Base-by-base conservation (phyloP, 2,888 invertebrate genomes). In the Drosophila recens region DNA sequence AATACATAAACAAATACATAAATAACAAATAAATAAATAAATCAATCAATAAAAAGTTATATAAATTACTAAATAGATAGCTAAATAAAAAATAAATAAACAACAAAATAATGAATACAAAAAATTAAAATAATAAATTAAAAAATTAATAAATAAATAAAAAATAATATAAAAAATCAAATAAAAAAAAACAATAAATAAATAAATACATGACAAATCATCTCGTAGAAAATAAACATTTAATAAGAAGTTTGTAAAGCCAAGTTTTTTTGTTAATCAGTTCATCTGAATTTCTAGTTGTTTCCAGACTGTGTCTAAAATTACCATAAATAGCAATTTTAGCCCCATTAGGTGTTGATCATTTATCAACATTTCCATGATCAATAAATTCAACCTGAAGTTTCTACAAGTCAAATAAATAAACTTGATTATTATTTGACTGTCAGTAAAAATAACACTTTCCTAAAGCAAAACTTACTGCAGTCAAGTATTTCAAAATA, bases 321-420 rank as follows among this genome's bases (percentile, higher is more conserved):
- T 6, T 5, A 27, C 5, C 27, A 27, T 27, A 27, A 27, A 27
- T 38, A 38, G 52, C 2, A 38, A 38, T 23, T 23, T 36, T 38
- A 27, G 38, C 36, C 36, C 38, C 38, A 52, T 38, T 38, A 15
- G 20, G 9, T n/a, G 5, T n/a, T 38, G 1, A 38, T 52, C 36
- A 52, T 38, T 52, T 38, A 38, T 38, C n/a, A 38, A 23, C 23
- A n/a, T 52, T 38, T n/a, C 23, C 15, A 23, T 36, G 30, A 34
- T 51, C 27, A 3, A 20, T 8, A 34, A 34, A 36, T 20, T 13
- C 13, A 1, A 51, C 13, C 17, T 48, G 10, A 20, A 36, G 36
- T 36, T 36, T 36, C 36, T 36, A 10, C 42, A 3, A 46, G 52
- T 52, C 38, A 38, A 38, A 38, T 20, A 13, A 8, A 34, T 34